Conservation (phyloP, 2,797 vertebrate species). For the Scomberomorus guttatus region DNA sequence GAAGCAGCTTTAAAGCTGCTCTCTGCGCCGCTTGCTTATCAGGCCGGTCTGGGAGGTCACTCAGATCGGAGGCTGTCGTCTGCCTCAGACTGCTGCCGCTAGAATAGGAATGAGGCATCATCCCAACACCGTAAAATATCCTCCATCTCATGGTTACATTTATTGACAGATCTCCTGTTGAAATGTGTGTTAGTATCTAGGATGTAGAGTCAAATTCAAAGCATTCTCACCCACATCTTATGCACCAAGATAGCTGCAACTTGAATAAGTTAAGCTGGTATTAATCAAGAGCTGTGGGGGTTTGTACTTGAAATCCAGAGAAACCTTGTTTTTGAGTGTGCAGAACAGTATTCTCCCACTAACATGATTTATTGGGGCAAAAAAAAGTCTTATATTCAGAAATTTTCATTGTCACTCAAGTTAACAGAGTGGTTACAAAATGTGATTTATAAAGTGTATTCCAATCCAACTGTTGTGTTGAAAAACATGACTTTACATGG, state of each 20-base stretch:
- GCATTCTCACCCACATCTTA: background rate
- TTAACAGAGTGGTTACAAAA: constrained; percentile 14
- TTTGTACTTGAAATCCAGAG: too few relatives aligned
- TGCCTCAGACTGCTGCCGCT: constrained; percentile 32
- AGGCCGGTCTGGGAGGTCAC: constrained; percentile 58
- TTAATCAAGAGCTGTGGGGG: too few relatives aligned
- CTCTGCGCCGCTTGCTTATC: constrained; percentile 52
- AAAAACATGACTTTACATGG: background rate
- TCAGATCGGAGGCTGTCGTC: constrained; percentile 51
- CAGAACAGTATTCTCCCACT: background rate
- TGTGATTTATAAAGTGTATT: constrained; percentile 11
- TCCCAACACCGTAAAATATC: constrained; percentile 18
- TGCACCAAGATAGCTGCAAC: background rate
- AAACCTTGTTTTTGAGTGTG: background rate
- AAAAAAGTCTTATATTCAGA: background rate
- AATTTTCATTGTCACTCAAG: background rate
- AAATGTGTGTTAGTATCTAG: background rate
- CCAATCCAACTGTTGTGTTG: constrained; percentile 6
- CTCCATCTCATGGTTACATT: constrained; percentile 22
- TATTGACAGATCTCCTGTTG: constrained; percentile 18
- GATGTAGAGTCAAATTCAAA: background rate
- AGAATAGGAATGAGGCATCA: constrained; percentile 35
- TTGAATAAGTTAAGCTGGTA: too few relatives aligned
- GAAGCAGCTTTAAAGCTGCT: constrained; percentile 62
- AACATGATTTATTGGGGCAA: background rate